These are phyloP conservation scores for Polydrusus cervinus DNA, from an alignment of 2,888 invertebrate genomes.

Conservation along the genomic window DNA sequence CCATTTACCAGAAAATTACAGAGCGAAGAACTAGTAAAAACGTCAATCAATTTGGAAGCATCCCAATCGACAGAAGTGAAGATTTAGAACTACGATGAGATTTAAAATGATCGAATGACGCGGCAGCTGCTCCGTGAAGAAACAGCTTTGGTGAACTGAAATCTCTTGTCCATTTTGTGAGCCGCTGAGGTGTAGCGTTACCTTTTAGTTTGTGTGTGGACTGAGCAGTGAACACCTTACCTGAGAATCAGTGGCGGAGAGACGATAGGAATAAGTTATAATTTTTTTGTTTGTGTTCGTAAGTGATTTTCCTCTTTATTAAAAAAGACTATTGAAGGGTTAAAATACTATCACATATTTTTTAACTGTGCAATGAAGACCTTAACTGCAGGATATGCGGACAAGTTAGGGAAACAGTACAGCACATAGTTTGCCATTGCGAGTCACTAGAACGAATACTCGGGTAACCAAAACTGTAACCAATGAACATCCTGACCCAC, in stretches of 20 bases:
- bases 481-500: no score
- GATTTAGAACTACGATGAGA: constrained; percentile 10
- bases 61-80: constrained; percentile 29
- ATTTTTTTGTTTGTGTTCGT: neutral
- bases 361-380: no score
- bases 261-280: constrained; percentile 2
- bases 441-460: no score
- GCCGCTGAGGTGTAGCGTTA: constrained; percentile 46
- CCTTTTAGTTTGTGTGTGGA: constrained; percentile 49
- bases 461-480: no score
- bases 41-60: constrained; percentile 26
- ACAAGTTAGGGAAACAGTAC: no score
- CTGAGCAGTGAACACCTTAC: constrained; percentile 59
- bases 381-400: no score
- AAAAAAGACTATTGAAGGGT: no score
- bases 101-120: neutral
- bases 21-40: constrained; percentile 28
- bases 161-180: constrained; percentile 50
- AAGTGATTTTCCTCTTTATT: no score
- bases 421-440: no score
- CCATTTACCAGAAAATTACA: constrained; percentile 34
- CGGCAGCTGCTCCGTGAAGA: constrained; percentile 46
- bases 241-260: constrained; percentile 53
- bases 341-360: no score
- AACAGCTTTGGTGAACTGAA: constrained; percentile 46